Conservation (phyloP, 2,888 invertebrate genomes). For the Pocota personata region DNA sequence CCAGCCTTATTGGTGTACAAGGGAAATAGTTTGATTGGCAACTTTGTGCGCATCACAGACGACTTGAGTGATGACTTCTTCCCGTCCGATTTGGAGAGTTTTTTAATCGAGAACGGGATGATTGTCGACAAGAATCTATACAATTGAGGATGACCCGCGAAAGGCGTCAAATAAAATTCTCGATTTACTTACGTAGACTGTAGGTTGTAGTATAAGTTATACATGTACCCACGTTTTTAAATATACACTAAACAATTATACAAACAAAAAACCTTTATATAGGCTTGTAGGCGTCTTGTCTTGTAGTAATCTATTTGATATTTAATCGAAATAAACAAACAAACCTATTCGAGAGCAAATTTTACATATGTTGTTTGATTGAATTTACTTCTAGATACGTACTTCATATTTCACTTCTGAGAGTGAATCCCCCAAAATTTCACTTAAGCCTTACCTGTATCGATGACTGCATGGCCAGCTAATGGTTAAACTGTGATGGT, state of each 20-base stretch:
- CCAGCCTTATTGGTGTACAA: slow-evolving; percentile 97
- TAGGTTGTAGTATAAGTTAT: slow-evolving; percentile 58
- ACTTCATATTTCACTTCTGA: too few relatives aligned
- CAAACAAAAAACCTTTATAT: slow-evolving; percentile 55
- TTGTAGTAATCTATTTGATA: slow-evolving; percentile 44
- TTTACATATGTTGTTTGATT: neutral
- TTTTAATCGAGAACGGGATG: slow-evolving; percentile 93
- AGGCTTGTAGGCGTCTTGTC: slow-evolving; percentile 33
- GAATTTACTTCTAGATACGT: neutral
- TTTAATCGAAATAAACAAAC: slow-evolving; percentile 41
- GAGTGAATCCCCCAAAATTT: too few relatives aligned
- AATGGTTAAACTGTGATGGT: too few relatives aligned
- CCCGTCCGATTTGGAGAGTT: slow-evolving; percentile 94
- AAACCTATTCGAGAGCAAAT: neutral
- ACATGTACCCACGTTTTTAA: slow-evolving; percentile 49
- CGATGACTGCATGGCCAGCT: too few relatives aligned
- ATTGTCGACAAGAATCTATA: slow-evolving; percentile 86
- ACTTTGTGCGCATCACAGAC: slow-evolving; percentile 93
- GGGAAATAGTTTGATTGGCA: slow-evolving; percentile 94
- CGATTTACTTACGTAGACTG: slow-evolving; percentile 41
- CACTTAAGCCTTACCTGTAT: too few relatives aligned
- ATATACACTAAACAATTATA: slow-evolving; percentile 61
- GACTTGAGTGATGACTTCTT: slow-evolving; percentile 96
- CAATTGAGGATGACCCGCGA: slow-evolving; percentile 74
- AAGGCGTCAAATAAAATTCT: slow-evolving; percentile 44